Evolutionary conservation across 2,888 invertebrate genomes (phyloP).

Genomic region (Pemphredon lugubris): DNA sequence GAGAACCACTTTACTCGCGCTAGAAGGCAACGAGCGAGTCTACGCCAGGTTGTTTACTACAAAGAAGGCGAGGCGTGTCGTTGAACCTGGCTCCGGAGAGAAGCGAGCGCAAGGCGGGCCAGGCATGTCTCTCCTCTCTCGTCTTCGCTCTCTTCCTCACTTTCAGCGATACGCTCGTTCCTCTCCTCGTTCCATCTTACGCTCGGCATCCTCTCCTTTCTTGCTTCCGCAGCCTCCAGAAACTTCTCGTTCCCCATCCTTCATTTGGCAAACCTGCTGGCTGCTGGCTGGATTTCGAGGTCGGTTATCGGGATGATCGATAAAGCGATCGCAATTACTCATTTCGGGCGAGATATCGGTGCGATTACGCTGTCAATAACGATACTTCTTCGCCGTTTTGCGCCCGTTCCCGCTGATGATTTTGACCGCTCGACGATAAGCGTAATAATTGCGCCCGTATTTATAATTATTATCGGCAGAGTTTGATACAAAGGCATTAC

Average conservation of each 20-base stretch:
- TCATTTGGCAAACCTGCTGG: constrained; percentile 58
- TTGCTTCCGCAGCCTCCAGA: constrained; percentile 50
- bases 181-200: constrained; percentile 47
- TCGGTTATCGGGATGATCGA: constrained; percentile 52
- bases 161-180: constrained; percentile 62
- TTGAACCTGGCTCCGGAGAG: constrained; percentile 76
- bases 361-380: constrained; percentile 10
- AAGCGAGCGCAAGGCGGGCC: constrained; percentile 69
- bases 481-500: too few species aligned
- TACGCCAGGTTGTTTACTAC: constrained; percentile 79
- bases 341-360: too few species aligned
- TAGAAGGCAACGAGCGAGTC: constrained; percentile 72
- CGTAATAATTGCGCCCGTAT: too few species aligned
- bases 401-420: too few species aligned
- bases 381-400: too few species aligned
- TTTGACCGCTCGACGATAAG: too few species aligned
- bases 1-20: constrained; percentile 71
- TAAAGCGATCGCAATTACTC: constrained; percentile 44
- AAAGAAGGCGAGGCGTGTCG: constrained; percentile 79
- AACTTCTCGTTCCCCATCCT: constrained; percentile 48
- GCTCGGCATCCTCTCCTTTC: constrained; percentile 33
- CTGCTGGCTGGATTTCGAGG: constrained; percentile 39
- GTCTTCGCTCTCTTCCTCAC: constrained; percentile 65
- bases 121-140: constrained; percentile 66
- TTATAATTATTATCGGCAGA: too few species aligned